Base-by-base conservation (phyloP, 2,888 invertebrate species). In the Prosopocoilus inquinatus region DNA sequence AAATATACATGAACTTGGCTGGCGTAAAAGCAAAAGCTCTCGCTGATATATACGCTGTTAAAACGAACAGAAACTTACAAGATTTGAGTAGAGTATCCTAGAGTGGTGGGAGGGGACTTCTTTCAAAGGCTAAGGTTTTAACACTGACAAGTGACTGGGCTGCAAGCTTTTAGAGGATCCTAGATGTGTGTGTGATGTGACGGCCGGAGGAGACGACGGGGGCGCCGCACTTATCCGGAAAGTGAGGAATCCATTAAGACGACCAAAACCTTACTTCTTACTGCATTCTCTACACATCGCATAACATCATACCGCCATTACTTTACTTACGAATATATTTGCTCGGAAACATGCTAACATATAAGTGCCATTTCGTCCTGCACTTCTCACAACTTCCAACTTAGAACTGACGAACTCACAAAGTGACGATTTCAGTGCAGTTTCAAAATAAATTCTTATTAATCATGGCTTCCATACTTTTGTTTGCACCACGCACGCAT, bases 191-290 rank as follows among this genome's bases (percentile, higher is more conserved):
- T 41, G 66, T 65, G 67, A 65, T 67, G 70, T 68, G 66, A 66
- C 65, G 66, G 66, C 63, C 60, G 58, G 60, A 32, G 58, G 59
- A 54, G 58, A 45, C 49, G 53, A 55, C 50, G 57, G 59, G 57
- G 65, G 63, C 62, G 65, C 58, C 66, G 68, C 69, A 69, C 70
- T 70, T 70, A 70, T 69, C 70, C 65, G 63, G 65, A 66, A 70
- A 69, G 68, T 69, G 69, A 69, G 69, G 69, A 70, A 69, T 70
- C 70, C 70, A 70, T 70, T 70, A 70, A 67, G 67, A 64, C 66
- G 59, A 63, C 66, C 66, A 64, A 69, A 67, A 28, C 20, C 63
- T 64, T 66, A 64, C 41, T 53, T 53, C 53, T 39, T 53, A 47
- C 53, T 47, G 39, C 52, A 36, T 52, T 47, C 47, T 47, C 53